A percentile compares a stretch with the other conserved stretches of the same genome.
Conservation (phyloP, 2,113 vertebrate genomes). For the Empidonax traillii region DNA sequence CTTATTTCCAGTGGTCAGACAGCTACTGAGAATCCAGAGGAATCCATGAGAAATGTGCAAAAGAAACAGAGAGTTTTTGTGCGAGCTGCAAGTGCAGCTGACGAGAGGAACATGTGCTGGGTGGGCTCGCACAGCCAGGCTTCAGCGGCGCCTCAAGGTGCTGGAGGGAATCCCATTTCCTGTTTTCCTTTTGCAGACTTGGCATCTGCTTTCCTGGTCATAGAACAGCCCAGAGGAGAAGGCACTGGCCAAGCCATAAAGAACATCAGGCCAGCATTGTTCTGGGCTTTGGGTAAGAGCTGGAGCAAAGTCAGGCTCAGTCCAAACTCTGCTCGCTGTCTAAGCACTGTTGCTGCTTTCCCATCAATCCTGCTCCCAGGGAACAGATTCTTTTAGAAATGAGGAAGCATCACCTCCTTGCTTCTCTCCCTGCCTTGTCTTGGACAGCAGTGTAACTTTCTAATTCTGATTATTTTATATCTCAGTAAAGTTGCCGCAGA, state of each 20-base stretch:
- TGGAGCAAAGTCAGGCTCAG: neutral
- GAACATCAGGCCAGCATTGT: neutral
- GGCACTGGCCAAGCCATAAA: neutral
- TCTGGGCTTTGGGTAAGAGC: neutral
- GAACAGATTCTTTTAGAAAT: neutral
- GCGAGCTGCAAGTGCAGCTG: neutral
- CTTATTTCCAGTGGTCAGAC: neutral
- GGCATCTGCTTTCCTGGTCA: neutral
- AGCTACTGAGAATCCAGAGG: neutral
- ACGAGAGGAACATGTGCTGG: neutral
- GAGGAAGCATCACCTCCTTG: neutral
- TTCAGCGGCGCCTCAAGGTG: rapidly evolving
- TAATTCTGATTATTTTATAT: neutral
- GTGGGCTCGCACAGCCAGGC: neutral
- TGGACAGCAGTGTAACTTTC: neutral
- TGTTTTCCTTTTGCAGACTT: neutral
- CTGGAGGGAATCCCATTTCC: neutral
- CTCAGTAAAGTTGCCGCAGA: neutral
- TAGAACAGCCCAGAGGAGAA: neutral
- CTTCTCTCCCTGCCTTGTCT: neutral
- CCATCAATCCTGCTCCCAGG: neutral
- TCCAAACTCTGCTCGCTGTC: neutral
- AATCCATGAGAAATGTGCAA: neutral
- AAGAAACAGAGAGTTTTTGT: neutral
- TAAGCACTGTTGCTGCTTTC: neutral